These are phyloP conservation scores for Pangasius krempfi DNA, from an alignment of 2,797 vertebrate species.

Conservation along the genomic window DNA sequence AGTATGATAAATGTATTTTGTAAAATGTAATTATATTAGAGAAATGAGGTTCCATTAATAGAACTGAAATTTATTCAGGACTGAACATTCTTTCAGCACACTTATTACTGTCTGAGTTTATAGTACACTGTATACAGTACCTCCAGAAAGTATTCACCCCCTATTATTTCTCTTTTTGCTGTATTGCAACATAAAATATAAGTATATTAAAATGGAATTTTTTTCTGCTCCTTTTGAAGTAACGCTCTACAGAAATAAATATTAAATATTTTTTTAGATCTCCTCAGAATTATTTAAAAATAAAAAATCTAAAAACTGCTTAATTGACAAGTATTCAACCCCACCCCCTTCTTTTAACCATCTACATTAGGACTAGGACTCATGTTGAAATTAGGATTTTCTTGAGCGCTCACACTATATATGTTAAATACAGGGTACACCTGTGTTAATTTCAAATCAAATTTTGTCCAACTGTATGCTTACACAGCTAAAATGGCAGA, in stretches of 20 bases:
- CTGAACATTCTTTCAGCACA: background rate
- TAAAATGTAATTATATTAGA: background rate
- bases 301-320: background rate
- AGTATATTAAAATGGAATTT: background rate
- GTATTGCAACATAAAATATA: background rate
- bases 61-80: background rate
- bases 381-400: background rate
- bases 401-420: background rate
- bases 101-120: background rate
- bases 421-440: background rate
- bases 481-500: background rate
- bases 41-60: background rate
- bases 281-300: background rate
- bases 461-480: background rate
- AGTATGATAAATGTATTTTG: background rate
- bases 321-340: too few relatives aligned
- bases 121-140: background rate
- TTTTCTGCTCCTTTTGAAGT: background rate
- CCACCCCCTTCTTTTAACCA: background rate
- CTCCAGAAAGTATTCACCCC: background rate
- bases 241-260: background rate
- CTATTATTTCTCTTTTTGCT: background rate
- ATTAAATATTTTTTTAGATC: background rate
- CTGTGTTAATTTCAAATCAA: background rate
- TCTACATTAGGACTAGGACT: background rate